These are phyloP conservation scores for Rhadina sibilatrix DNA, from an alignment of 2,113 vertebrate species.

Conservation along the genomic window DNA sequence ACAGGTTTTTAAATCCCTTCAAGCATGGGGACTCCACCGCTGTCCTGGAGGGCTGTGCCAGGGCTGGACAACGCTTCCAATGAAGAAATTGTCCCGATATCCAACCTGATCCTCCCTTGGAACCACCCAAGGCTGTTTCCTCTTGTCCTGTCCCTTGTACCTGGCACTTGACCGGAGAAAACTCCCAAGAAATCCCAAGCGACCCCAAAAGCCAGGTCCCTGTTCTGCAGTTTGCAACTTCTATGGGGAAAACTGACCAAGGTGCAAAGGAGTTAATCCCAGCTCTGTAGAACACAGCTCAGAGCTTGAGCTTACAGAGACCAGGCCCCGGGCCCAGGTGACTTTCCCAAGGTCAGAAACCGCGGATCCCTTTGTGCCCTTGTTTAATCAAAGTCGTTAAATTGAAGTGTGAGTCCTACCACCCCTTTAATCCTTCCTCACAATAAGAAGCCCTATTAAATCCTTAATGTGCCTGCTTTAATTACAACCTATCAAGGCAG, in stretches of 20 bases:
- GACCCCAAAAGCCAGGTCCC: not conserved
- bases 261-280: not conserved
- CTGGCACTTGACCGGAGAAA: not conserved
- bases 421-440: constrained; percentile 56
- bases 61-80: not conserved
- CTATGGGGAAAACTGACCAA: not conserved
- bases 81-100: not conserved
- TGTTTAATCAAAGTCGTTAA: constrained; percentile 55
- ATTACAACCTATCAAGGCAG: constrained; percentile 56
- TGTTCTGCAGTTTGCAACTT: not conserved
- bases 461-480: constrained; percentile 62
- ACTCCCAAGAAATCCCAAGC: not conserved
- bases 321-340: not conserved
- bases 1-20: not conserved
- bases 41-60: not conserved
- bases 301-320: not conserved
- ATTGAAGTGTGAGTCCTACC: constrained; percentile 40
- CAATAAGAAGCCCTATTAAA: constrained; percentile 64
- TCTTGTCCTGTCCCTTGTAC: not conserved
- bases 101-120: not conserved
- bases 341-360: constrained; percentile 36
- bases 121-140: not conserved
- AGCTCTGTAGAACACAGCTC: fast-evolving
- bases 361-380: not conserved
- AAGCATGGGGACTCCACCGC: not conserved